Evolutionary conservation across 2,797 vertebrate genomes (phyloP), one percentile per base, ranked within the genome.

Genomic region (Ispidina lecontei): DNA sequence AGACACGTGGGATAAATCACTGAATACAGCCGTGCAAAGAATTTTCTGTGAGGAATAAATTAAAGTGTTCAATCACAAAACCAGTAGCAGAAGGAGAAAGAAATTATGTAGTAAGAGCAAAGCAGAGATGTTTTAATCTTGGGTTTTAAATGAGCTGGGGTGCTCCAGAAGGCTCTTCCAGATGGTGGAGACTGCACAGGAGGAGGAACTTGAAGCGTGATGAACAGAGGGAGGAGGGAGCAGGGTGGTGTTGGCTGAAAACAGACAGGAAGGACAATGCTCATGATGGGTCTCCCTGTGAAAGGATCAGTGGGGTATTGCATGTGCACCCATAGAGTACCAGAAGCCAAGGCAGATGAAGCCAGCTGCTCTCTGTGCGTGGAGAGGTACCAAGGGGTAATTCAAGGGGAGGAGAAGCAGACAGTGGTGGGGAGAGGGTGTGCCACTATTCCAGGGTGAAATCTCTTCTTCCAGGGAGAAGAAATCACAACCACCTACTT

Each of bases 401-500:
- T n/a, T 59, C 39, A 41, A 52, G 49, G 35, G 29, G 22, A 75
- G 37, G 23, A 79, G 58, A 64, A 87, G 56, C 18, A 75, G 28
- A 6, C 37, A 17, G 44, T 0, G 1, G 23, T 29, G 39, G 47
- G 21, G 22, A 56, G 5, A 49, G 47, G 10, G 7, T 12, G 15
- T 43, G 29, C 75, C 35, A 39, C 31, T 39, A 35, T 0, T 0
- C 11, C 2, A 1, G 8, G 8, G 4, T 72, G 31, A 85, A 52
- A n/a, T 21, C 23, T 95, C 54, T 91, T 94, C 90, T 96, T 96
- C 94, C 93, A 99, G 98, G 98, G 97, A 70, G 98, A 97, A 89
- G 98, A 98, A 94, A 96, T 97, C 16, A 96, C 97, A 37, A 98
- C 98, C 88, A 98, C 98, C 80, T 98, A 98, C 97, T 98, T 98